These are phyloP conservation scores for Lasiurus borealis DNA, from an alignment of 2,113 vertebrate species.

Conservation along the genomic window DNA sequence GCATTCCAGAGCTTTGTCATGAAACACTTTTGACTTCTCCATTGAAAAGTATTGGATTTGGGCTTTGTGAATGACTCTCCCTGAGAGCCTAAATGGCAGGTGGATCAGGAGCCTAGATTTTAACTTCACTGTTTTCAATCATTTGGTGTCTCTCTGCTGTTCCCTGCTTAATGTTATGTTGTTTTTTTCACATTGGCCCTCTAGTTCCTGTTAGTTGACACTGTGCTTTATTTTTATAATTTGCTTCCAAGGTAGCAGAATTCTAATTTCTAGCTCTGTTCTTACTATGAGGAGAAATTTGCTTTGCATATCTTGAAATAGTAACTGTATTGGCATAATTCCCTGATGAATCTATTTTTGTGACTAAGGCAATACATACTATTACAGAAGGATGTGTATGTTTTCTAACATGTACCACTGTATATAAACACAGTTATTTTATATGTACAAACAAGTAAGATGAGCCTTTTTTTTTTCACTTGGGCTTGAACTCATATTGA, in stretches of 20 bases:
- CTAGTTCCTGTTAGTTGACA: conserved; percentile 38
- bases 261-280: neutral
- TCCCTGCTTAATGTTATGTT: neutral
- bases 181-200: conserved; percentile 2
- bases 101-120: neutral
- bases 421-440: conserved; percentile 9
- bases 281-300: neutral
- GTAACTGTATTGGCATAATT: conserved; percentile 11
- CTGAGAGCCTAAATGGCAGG: neutral
- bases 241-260: conserved; percentile 46
- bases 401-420: neutral
- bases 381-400: conserved; percentile 25
- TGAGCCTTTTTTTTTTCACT: conserved; percentile 45
- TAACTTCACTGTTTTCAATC: neutral
- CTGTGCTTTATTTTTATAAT: conserved; percentile 46
- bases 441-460: conserved; percentile 50
- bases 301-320: conserved; percentile 17
- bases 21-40: conserved; percentile 18
- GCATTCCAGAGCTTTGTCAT: conserved; percentile 23
- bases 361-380: conserved; percentile 44
- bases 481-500: neutral
- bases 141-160: neutral
- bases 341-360: conserved; percentile 63
- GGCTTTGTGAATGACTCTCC: neutral
- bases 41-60: conserved; percentile 46